These are phyloP conservation scores for Drosophila kurseongensis DNA, from an alignment of 1,140 invertebrate genomes.

Conservation along the genomic window DNA sequence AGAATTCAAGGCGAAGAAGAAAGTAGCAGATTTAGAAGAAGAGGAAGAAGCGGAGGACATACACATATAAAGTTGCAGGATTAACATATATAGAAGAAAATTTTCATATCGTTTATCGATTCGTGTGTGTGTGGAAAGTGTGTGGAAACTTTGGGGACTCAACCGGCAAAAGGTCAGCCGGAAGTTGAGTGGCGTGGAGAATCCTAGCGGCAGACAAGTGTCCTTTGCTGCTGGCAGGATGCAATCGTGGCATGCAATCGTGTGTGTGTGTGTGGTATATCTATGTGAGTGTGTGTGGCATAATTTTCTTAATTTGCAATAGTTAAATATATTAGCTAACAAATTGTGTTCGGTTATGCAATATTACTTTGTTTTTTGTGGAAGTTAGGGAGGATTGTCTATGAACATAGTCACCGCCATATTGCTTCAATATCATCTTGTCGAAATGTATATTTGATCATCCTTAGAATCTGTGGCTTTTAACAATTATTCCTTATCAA, in stretches of 20 bases:
- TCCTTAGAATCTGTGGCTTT: constrained; percentile 6
- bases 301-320: constrained; percentile 37
- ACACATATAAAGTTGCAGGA: constrained; percentile 45
- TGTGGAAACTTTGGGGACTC: constrained; percentile 23
- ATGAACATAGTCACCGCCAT: constrained; percentile 84
- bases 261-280: constrained; percentile 20
- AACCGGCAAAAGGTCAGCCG: constrained; percentile 45
- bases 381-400: constrained; percentile 53
- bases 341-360: constrained; percentile 41
- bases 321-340: constrained; percentile 28
- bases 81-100: constrained; percentile 29
- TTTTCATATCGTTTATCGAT: constrained; percentile 33
- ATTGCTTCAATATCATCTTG: constrained; percentile 84
- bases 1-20: constrained; percentile 52
- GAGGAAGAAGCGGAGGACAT: constrained; percentile 33
- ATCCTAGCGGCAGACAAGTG: constrained; percentile 41
- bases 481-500: not conserved
- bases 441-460: constrained; percentile 44
- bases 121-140: constrained; percentile 19
- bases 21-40: constrained; percentile 29
- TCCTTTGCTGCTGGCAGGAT: constrained; percentile 31
- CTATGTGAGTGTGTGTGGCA: constrained; percentile 30
- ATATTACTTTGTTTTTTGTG: constrained; percentile 43
- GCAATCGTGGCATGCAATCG: constrained; percentile 27
- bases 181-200: constrained; percentile 36